These are phyloP conservation scores for Camptogramma bilineatum DNA, from an alignment of 2,888 invertebrate genomes.

Conservation along the genomic window DNA sequence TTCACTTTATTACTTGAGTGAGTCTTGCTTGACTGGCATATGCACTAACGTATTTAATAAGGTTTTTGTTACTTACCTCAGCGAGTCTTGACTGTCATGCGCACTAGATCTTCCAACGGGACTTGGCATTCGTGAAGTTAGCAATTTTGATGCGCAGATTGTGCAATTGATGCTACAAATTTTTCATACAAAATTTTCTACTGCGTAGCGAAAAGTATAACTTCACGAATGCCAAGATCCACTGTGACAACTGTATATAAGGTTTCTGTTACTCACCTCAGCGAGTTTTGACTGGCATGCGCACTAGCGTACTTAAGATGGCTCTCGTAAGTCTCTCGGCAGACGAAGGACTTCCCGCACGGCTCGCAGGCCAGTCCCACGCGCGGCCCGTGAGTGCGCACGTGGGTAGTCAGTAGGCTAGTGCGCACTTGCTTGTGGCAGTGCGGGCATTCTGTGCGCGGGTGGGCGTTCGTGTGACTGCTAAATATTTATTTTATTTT, in stretches of 20 bases:
- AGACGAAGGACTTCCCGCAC: constrained; percentile 64
- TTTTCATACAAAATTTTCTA: no score
- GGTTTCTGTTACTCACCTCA: background rate
- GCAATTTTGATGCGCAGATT: background rate
- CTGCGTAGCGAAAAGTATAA: no score
- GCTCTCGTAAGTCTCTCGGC: constrained; percentile 65
- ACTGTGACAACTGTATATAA: no score
- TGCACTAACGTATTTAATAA: no score
- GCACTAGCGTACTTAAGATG: constrained; percentile 66
- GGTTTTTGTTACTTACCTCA: constrained; percentile 40
- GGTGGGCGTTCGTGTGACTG: constrained; percentile 57
- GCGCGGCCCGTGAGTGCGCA: constrained; percentile 56
- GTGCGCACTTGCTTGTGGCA: constrained; percentile 65
- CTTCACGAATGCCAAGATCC: no score
- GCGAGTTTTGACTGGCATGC: constrained; percentile 54
- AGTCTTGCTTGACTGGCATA: no score
- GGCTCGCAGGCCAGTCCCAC: constrained; percentile 51
- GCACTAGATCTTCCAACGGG: no score
- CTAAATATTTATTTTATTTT: background rate
- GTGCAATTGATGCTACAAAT: no score
- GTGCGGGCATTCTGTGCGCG: constrained; percentile 56
- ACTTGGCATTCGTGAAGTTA: background rate
- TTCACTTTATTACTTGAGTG: no score
- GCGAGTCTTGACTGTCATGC: constrained; percentile 54
- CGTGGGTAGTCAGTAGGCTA: constrained; percentile 55